Conservation (phyloP, 2,888 invertebrate genomes). For the Hirtodrosophila histrioides region DNA sequence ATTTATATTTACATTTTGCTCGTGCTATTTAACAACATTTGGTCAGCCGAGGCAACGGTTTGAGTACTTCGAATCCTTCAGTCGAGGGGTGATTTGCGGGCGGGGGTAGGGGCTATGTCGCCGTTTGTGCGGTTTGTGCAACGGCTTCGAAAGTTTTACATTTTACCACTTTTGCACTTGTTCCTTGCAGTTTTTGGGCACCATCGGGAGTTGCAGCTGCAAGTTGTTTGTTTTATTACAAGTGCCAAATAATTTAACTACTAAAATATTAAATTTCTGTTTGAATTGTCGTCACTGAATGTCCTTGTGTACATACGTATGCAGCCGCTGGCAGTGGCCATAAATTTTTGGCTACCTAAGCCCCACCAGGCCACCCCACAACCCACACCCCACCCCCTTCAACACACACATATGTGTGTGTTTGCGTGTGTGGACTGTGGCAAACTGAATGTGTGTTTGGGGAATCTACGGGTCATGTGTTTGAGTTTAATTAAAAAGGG, state of each 20-base stretch:
- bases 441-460: conserved; percentile 75
- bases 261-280: conserved; percentile 81
- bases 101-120: background rate
- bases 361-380: background rate
- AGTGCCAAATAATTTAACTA: conserved; percentile 81
- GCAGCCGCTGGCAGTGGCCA: conserved; percentile 50
- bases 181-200: conserved; percentile 34
- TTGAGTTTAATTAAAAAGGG: conserved; percentile 78
- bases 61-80: conserved; percentile 17
- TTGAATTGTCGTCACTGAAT: conserved; percentile 70
- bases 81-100: conserved; percentile 44
- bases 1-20: conserved; percentile 80
- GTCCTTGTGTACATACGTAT: conserved; percentile 31
- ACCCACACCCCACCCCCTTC: background rate
- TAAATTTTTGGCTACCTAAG: conserved; percentile 59
- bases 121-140: conserved; percentile 57
- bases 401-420: background rate
- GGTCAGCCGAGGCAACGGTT: conserved; percentile 50
- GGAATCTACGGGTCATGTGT: conserved; percentile 74
- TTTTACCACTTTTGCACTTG: conserved; percentile 75
- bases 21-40: conserved; percentile 81
- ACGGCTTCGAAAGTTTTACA: conserved; percentile 70
- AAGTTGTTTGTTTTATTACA: conserved; percentile 78
- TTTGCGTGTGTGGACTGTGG: conserved; percentile 33
- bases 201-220: conserved; percentile 29